Evolutionary conservation across 2,113 vertebrate species (phyloP), one percentile per base, ranked within the genome.

Genomic region (Zosterops borbonicus): DNA sequence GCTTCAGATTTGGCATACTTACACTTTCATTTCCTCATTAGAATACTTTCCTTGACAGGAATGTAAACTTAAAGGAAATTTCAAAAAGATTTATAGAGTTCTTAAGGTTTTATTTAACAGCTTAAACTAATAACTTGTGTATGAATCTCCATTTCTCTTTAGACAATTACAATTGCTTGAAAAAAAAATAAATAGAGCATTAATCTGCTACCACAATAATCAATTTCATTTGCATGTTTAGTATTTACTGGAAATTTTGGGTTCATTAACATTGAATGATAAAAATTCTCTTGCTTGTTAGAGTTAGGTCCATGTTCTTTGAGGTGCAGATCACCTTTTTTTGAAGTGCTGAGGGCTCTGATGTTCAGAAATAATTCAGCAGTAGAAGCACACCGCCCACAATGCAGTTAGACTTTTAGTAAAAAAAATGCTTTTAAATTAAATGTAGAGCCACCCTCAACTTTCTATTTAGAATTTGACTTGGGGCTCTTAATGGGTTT

Each of bases 191-290:
- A 95, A 82, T 52, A 79, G 44, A 42, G 50, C 58, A 88, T 63
- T 88, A 90, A 96, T 94, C 79, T 86, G 89, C 90, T 27, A 6
- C 37, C 77, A 81, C n/a, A 67, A 28, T 64, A 71, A 94, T 76
- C 27, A 79, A 94, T 96, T 97, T 87, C n/a, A 93, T 96, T 92
- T 94, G 58, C 62, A 90, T 74, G 13, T 56, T 84, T 87, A 80
- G 86, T 56, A 35, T 78, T 80, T 90, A 52, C 55, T 50, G 71
- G 60, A 96, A 92, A 97, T 95, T 92, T 94, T 77, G 78, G 91
- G 92, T 95, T 95, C 91, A 96, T 96, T 97, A 97, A 93, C 60
- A 62, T 87, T 91, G 62, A 92, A 91, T 93, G 37, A 95, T 74
- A 68, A 93, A 86, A 95, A 97, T 95, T 89, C 44, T 74, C 50